Percentiles rank a stretch among this genome's conserved stretches.
phyloP scores from a whole-genome alignment of 2,113 vertebrate species.

The Oreochromis tanganicae region DNA sequence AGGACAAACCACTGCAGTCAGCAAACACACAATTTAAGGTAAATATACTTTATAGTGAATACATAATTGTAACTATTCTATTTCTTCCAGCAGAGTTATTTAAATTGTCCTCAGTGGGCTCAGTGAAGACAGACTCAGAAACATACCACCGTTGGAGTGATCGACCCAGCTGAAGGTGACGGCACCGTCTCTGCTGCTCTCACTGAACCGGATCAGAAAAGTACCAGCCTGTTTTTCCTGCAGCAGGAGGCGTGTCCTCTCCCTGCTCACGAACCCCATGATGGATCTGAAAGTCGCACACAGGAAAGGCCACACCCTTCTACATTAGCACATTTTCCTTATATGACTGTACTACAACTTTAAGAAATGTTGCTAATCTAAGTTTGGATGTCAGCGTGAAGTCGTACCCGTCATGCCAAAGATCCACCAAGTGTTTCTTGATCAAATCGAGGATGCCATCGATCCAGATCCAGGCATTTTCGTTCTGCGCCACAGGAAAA shows the following conservation, averaged over 20 bases:
- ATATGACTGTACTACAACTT: neutral
- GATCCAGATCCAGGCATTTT: conserved; percentile 89
- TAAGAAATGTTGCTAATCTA: neutral
- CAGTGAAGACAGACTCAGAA: neutral
- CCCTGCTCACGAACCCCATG: conserved; percentile 88
- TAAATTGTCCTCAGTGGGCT: neutral
- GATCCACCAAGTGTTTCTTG: conserved; percentile 81
- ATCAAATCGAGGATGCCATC: conserved; percentile 91
- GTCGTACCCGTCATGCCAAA: conserved; percentile 91
- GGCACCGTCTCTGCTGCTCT: conserved; percentile 87
- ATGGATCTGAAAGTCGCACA: conserved; percentile 74
- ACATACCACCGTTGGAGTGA: conserved; percentile 68
- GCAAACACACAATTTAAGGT: neutral
- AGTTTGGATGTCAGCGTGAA: neutral
- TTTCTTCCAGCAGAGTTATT: neutral
- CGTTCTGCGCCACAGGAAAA: conserved; percentile 66
- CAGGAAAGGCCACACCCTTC: neutral
- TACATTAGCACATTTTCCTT: neutral
- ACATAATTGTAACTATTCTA: neutral
- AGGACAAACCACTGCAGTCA: neutral
- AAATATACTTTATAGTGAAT: neutral
- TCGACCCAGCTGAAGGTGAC: conserved; percentile 97
- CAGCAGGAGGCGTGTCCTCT: conserved; percentile 73
- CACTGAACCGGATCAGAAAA: conserved; percentile 91
- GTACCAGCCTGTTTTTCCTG: conserved; percentile 79